These are phyloP conservation scores for Uria lomvia DNA, from an alignment of 2,113 vertebrate species.

Conservation along the genomic window DNA sequence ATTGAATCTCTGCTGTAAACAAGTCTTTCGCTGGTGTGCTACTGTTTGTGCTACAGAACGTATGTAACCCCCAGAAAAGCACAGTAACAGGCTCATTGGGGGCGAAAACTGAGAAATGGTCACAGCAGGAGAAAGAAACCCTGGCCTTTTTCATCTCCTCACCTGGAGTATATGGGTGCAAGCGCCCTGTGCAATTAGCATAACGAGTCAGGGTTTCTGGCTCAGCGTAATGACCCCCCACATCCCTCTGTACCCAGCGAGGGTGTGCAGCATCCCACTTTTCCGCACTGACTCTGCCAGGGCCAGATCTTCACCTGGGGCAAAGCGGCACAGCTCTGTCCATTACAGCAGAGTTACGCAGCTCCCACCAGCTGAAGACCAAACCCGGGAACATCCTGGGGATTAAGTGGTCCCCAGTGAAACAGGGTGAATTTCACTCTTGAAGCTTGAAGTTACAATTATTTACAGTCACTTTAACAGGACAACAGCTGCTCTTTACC, in stretches of 20 bases:
- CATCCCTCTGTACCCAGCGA: not conserved
- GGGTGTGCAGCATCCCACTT: not conserved
- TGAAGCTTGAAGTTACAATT: slow-evolving; percentile 46
- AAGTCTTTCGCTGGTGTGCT: not conserved
- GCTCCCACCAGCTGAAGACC: not conserved
- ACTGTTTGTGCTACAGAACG: not conserved
- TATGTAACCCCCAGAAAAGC: not conserved
- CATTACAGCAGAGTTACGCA: fast-evolving
- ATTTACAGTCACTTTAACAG: slow-evolving; percentile 66
- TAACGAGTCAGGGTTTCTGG: not conserved
- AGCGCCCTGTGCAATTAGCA: not conserved
- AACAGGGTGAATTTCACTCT: slow-evolving; percentile 7
- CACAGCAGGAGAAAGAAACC: not conserved
- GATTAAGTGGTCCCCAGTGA: not conserved
- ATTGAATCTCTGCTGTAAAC: not conserved
- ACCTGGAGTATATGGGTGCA: fast-evolving
- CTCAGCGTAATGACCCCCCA: fast-evolving
- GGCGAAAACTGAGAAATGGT: not conserved
- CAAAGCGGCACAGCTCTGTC: not conserved
- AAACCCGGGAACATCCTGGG: not conserved
- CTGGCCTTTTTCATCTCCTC: not conserved
- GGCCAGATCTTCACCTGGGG: not conserved
- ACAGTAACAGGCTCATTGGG: not conserved
- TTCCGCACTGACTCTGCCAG: not conserved
- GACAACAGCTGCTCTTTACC: slow-evolving; percentile 59